Conservation (phyloP, 2,888 invertebrate species). For the Andrena flavipes region DNA sequence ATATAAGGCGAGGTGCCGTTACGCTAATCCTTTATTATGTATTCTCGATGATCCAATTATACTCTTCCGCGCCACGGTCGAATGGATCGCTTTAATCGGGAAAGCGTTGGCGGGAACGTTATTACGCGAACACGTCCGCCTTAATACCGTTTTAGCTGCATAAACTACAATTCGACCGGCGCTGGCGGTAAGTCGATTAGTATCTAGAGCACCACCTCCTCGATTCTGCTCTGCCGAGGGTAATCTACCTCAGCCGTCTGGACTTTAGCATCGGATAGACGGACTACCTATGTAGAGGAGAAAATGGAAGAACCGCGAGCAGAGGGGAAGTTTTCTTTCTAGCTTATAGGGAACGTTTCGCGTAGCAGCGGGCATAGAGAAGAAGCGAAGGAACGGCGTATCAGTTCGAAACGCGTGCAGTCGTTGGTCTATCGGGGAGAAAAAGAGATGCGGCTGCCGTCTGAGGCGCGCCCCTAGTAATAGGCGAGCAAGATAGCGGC, state of each 20-base stretch:
- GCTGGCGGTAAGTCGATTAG: conserved; percentile 15
- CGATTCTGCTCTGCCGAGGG: not conserved
- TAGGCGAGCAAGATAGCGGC: conserved; percentile 13
- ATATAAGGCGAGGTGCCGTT: conserved; percentile 41
- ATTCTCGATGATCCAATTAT: conserved; percentile 48
- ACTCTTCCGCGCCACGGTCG: not conserved
- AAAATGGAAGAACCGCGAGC: not conserved
- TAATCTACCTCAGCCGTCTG: not conserved
- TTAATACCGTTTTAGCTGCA: conserved; percentile 17
- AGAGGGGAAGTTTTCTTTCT: too few species aligned
- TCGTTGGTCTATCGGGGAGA: not conserved
- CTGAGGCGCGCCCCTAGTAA: not conserved
- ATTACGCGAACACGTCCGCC: not conserved
- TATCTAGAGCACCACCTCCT: not conserved
- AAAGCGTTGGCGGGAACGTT: conserved; percentile 10
- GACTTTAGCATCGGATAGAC: not conserved
- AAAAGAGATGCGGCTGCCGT: not conserved
- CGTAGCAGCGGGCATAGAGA: too few species aligned
- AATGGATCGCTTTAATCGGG: conserved; percentile 19
- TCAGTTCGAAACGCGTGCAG: not conserved
- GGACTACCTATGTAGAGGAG: not conserved
- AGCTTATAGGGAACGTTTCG: too few species aligned
- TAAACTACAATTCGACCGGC: conserved; percentile 15
- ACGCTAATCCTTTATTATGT: conserved; percentile 49
- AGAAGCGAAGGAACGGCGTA: too few species aligned